Percentiles rank a stretch among this genome's conserved stretches.
Conservation (phyloP, 2,888 invertebrate genomes). For the Xylota segnis region DNA sequence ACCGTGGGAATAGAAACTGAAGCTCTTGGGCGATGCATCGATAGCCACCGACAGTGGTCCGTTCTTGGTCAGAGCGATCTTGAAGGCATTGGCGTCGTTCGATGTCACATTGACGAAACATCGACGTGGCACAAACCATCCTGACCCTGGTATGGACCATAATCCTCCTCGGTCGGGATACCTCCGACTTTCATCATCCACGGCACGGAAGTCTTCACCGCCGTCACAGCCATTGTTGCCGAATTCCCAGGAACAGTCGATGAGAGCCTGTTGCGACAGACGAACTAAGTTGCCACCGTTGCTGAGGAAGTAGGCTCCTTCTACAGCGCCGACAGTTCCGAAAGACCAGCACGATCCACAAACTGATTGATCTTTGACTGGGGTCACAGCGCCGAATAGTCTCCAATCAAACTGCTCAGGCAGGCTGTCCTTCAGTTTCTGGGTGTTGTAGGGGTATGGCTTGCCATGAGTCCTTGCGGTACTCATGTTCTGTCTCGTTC, state of each 20-base stretch:
- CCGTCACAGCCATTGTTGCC: conserved; percentile 99
- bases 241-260: conserved; percentile 98
- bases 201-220: conserved; percentile 96
- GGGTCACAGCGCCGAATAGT: too few species aligned
- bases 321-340: conserved; percentile 96
- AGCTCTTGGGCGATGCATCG: conserved; percentile 94
- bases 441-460: conserved; percentile 90
- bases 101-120: conserved; percentile 94
- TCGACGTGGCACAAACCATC: conserved; percentile 95
- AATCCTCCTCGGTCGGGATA: conserved; percentile 94
- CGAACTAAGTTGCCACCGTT: conserved; percentile 92
- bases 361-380: conserved; percentile 98
- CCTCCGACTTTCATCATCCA: conserved; percentile 98
- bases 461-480: conserved; percentile 90
- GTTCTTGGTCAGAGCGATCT: conserved; percentile 92
- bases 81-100: conserved; percentile 85
- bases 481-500: conserved; percentile 88
- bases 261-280: conserved; percentile 95
- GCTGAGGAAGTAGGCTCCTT: conserved; percentile 95
- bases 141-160: conserved; percentile 96
- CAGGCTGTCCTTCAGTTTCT: conserved; percentile 85
- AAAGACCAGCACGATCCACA: conserved; percentile 99
- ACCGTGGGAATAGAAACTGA: too few species aligned
- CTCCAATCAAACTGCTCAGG: too few species aligned
- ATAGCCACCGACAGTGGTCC: conserved; percentile 97